Evolutionary conservation across 2,888 invertebrate genomes (phyloP), one percentile per base, ranked within the genome.

Genomic region (Spodoptera littoralis): DNA sequence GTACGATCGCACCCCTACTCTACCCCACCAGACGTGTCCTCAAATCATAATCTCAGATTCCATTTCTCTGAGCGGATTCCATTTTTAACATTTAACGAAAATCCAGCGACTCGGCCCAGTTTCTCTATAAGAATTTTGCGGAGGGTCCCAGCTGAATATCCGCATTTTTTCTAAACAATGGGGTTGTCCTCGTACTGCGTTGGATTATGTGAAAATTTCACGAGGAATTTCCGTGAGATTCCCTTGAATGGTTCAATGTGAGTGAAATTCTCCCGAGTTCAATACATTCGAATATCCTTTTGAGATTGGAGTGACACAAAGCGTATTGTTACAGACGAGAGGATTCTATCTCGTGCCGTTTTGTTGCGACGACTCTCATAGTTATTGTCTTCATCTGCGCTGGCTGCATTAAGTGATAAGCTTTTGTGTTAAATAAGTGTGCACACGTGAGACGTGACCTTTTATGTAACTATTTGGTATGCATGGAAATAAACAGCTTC

Each of bases 221-320:
- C 81, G 74, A 83, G 79, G 82, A 85, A 88, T 87, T 85, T 88
- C 80, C 78, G 81, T 78, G 81, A 86, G 81, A 84, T 84, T 84
- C 79, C 81, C 73, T 77, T 77, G 82, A 87, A 84, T 82, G 84
- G 85, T 77, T 83, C 80, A 84, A 84, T 86, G 88, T 85, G 87
- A 88, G 88, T 88, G 89, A 89, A 90, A 91, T 90, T 89, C 87
- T 88, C 87, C 75, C 76, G 85, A 86, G 87, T 90, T 91, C 91
- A 89, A 92, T 92, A 92, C 90, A 90, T 92, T 89, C 87, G 87
- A 88, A 92, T 91, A 92, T 92, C 90, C 89, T 91, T 91, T 92
- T 88, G 88, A 89, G 89, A 91, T 90, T 91, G 90, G 85, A 90
- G 90, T 88, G 91, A 90, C 89, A 90, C 92, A 93, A 92, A 92